Percentiles rank a stretch among this genome's conserved stretches.
These are phyloP conservation scores for Hipposideros armiger DNA, from an alignment of 2,113 vertebrate species.

Conservation along the genomic window DNA sequence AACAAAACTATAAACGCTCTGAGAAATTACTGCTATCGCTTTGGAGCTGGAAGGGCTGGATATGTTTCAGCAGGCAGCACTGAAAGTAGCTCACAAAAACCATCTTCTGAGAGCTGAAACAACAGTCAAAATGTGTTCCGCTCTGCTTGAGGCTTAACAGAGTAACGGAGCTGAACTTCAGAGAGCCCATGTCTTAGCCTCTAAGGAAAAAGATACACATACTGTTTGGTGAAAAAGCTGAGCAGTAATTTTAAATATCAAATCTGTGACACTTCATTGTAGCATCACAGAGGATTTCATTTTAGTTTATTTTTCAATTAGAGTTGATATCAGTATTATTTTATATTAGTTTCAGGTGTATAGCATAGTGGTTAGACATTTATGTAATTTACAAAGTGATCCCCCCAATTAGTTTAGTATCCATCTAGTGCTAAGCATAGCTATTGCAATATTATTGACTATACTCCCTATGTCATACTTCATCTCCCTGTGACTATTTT, in stretches of 20 bases:
- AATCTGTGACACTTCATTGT: neutral
- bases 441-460: too few species aligned
- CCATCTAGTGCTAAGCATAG: too few species aligned
- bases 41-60: neutral
- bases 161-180: constrained; percentile 4
- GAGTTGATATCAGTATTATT: too few species aligned
- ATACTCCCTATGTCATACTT: too few species aligned
- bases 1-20: neutral
- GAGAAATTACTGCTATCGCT: neutral
- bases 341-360: too few species aligned
- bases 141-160: constrained; percentile 10
- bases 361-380: too few species aligned
- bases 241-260: neutral
- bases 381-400: too few species aligned
- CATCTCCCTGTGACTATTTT: too few species aligned
- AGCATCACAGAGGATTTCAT: neutral
- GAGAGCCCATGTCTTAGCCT: neutral
- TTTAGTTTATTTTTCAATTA: neutral
- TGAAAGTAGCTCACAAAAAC: neutral
- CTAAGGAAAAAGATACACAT: neutral
- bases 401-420: too few species aligned
- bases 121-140: neutral
- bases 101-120: neutral
- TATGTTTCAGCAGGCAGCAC: neutral
- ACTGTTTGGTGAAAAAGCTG: neutral